phyloP scores from a whole-genome alignment of 2,888 invertebrate genomes.

The Thereva nobilitata region DNA sequence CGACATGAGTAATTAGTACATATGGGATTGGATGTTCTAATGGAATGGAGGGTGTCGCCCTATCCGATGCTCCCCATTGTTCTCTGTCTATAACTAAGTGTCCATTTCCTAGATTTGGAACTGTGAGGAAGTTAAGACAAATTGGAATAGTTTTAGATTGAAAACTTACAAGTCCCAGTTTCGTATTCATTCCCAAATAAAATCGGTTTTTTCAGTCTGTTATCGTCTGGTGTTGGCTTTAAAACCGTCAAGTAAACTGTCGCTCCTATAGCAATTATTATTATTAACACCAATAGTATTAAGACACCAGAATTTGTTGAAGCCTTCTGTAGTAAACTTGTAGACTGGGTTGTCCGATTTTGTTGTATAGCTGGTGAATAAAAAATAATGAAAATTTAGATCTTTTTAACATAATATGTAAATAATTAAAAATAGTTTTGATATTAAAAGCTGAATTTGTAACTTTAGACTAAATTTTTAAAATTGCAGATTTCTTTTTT shows the following conservation, averaged over 20 bases:
- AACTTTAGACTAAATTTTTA: no score
- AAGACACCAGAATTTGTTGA: slow-evolving; percentile 48
- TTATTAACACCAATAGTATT: slow-evolving; percentile 47
- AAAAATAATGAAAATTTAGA: not conserved
- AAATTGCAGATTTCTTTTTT: no score
- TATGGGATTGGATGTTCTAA: slow-evolving; percentile 57
- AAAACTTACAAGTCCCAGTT: slow-evolving; percentile 55
- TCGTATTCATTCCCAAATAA: slow-evolving; percentile 56
- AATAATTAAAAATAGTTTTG: no score
- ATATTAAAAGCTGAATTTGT: no score
- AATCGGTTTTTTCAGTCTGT: slow-evolving; percentile 44
- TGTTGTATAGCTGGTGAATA: slow-evolving; percentile 47
- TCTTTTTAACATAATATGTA: no score
- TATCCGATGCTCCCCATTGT: slow-evolving; percentile 55
- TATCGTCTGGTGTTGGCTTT: slow-evolving; percentile 34
- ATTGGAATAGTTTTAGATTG: slow-evolving; percentile 2
- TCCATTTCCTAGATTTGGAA: slow-evolving; percentile 58
- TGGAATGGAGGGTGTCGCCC: slow-evolving; percentile 37
- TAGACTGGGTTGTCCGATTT: slow-evolving; percentile 43
- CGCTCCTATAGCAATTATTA: slow-evolving; percentile 49
- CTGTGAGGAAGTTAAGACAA: slow-evolving; percentile 43
- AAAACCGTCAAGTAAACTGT: slow-evolving; percentile 51
- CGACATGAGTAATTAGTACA: slow-evolving; percentile 62
- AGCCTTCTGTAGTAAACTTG: slow-evolving; percentile 46
- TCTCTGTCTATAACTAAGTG: slow-evolving; percentile 55